Conservation (phyloP, 2,113 vertebrate genomes). For the Anthoscopus minutus region DNA sequence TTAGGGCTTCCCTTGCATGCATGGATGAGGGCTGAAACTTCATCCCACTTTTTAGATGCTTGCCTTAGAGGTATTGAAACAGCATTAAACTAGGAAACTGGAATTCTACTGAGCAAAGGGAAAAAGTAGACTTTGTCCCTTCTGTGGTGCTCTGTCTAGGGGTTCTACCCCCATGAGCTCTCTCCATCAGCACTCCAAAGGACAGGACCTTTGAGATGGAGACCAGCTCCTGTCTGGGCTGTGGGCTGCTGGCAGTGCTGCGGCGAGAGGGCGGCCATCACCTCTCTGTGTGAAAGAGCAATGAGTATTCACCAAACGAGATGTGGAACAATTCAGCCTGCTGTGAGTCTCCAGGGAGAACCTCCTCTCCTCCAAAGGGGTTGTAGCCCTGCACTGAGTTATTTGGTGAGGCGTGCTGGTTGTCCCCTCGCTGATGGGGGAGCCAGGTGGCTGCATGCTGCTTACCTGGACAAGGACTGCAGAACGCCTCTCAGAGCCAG, state of each 20-base stretch:
- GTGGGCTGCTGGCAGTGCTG: neutral
- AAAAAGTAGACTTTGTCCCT: neutral
- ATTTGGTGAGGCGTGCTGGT: too few species aligned
- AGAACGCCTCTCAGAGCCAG: accelerated
- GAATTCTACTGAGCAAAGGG: neutral
- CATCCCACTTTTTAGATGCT: neutral
- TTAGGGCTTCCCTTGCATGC: neutral
- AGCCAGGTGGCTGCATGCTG: accelerated
- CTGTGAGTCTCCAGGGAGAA: neutral
- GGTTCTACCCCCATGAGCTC: neutral
- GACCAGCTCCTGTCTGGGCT: neutral
- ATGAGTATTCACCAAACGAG: accelerated
- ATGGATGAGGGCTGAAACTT: neutral
- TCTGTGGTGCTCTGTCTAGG: neutral
- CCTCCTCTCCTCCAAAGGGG: neutral
- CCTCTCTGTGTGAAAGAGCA: accelerated
- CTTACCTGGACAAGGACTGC: neutral
- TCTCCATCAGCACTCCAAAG: neutral
- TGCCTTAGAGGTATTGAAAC: neutral
- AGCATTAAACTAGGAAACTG: neutral
- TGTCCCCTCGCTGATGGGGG: neutral
- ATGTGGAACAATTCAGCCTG: neutral
- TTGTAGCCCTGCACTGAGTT: neutral
- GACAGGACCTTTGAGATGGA: neutral
- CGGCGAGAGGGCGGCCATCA: neutral